Percentiles rank a stretch among this genome's conserved stretches.
Conservation (phyloP, 2,797 vertebrate genomes). For the Gobio occitaniae region DNA sequence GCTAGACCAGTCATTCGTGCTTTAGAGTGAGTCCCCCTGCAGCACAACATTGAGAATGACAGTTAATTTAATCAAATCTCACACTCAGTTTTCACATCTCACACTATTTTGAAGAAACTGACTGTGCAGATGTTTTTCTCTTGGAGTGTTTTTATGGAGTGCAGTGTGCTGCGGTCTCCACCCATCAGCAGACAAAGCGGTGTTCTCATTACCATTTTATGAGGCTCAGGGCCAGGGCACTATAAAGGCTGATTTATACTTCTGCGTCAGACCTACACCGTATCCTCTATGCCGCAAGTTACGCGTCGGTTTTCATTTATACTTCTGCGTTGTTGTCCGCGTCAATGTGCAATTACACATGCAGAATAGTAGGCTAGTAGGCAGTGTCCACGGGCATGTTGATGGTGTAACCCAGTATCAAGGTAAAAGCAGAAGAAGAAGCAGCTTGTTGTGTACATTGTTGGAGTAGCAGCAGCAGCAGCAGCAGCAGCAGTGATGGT, state of each 20-base stretch:
- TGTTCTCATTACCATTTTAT: constrained; percentile 55
- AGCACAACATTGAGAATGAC: constrained; percentile 27
- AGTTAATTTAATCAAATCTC: constrained; percentile 44
- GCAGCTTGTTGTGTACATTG: too few relatives aligned
- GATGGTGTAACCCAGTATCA: too few relatives aligned
- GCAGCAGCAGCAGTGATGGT: too few relatives aligned
- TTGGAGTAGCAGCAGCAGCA: too few relatives aligned
- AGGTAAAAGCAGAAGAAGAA: too few relatives aligned
- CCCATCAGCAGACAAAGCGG: constrained; percentile 3
- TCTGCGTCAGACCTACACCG: too few relatives aligned
- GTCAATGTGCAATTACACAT: too few relatives aligned
- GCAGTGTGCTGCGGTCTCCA: constrained; percentile 12
- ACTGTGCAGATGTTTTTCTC: constrained; percentile 6
- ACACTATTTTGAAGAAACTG: constrained; percentile 19
- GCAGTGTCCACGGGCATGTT: too few relatives aligned
- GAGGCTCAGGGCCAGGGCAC: constrained; percentile 39
- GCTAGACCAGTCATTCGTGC: not conserved
- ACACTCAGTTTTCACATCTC: constrained; percentile 11
- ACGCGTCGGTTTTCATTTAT: too few relatives aligned
- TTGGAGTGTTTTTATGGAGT: constrained; percentile 39
- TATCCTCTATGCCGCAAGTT: too few relatives aligned
- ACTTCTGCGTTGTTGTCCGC: too few relatives aligned
- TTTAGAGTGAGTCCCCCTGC: constrained; percentile 4
- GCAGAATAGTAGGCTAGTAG: too few relatives aligned
- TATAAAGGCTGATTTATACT: not conserved